These are phyloP conservation scores for Thysanoteuthis rhombus DNA, from an alignment of 2,888 invertebrate genomes.

Conservation along the genomic window DNA sequence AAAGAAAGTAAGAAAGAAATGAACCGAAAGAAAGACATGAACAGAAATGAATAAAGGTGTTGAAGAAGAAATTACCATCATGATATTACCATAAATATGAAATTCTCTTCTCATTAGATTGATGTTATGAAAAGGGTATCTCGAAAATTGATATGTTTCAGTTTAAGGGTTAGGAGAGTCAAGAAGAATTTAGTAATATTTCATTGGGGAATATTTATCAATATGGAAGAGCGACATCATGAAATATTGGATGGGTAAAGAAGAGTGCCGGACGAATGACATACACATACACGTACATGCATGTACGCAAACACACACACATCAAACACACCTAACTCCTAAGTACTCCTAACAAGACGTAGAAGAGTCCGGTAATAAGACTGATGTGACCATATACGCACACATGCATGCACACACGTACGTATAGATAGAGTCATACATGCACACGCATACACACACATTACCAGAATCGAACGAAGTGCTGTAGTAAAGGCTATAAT, in stretches of 20 bases:
- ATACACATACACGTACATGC: background rate
- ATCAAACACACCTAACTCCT: too few relatives aligned
- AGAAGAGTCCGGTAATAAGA: background rate
- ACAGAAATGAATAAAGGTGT: too few relatives aligned
- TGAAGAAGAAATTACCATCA: too few relatives aligned
- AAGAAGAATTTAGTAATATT: slow-evolving; percentile 18
- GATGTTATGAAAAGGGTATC: background rate
- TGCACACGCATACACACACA: too few relatives aligned
- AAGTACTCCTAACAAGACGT: background rate
- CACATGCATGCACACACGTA: too few relatives aligned
- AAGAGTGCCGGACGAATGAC: too few relatives aligned
- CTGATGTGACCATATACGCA: background rate
- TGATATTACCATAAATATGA: slow-evolving; percentile 12
- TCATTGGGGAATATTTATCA: slow-evolving; percentile 28
- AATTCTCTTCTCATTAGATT: slow-evolving; percentile 12
- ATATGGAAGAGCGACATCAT: slow-evolving; percentile 16
- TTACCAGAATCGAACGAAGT: slow-evolving; percentile 21
- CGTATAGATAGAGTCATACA: too few relatives aligned
- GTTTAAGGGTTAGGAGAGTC: slow-evolving; percentile 15
- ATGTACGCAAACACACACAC: background rate
- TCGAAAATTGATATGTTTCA: slow-evolving; percentile 20
- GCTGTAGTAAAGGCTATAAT: slow-evolving; percentile 26
- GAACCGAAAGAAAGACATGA: too few relatives aligned
- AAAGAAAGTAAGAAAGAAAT: too few relatives aligned
- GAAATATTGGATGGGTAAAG: background rate